Conservation (phyloP, 37 sponge, comb jelly and placozoan species). For the Haliclona indistincta region DNA sequence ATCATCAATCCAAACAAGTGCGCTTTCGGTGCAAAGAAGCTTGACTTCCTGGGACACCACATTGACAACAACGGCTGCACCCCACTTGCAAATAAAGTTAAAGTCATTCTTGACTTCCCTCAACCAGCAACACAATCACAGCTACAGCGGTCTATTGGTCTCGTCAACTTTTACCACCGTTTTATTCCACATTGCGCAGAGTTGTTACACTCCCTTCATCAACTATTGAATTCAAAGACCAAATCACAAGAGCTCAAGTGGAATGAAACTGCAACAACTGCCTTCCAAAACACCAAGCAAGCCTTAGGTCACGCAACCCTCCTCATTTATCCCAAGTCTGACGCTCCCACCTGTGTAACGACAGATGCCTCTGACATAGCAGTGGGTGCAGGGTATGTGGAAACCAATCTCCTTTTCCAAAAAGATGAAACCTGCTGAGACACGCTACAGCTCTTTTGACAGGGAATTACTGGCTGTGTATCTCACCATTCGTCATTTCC, state of each 20-base stretch:
- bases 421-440: slow-evolving; percentile 52
- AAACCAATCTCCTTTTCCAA: slow-evolving; percentile 56
- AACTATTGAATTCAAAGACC: no score
- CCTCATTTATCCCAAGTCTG: slow-evolving; percentile 39
- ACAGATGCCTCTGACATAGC: slow-evolving; percentile 73
- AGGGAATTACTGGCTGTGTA: slow-evolving; percentile 59
- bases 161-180: slow-evolving; percentile 36
- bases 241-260: slow-evolving; percentile 13
- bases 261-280: neutral
- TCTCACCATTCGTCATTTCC: slow-evolving; percentile 58
- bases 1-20: slow-evolving; percentile 56
- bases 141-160: slow-evolving; percentile 35
- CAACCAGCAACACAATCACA: slow-evolving; percentile 47
- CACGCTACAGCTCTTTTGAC: slow-evolving; percentile 68
- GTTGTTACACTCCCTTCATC: no score
- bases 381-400: slow-evolving; percentile 37
- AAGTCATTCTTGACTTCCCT: slow-evolving; percentile 40
- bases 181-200: no score
- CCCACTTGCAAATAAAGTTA: slow-evolving; percentile 38
- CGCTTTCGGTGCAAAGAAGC: slow-evolving; percentile 17
- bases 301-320: slow-evolving; percentile 37
- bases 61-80: slow-evolving; percentile 11
- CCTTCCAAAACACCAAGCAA: slow-evolving; percentile 43
- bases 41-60: slow-evolving; percentile 44
- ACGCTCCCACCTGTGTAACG: slow-evolving; percentile 53